Base-by-base conservation (phyloP, 2,113 vertebrate genomes). In the Circaetus gallicus region DNA sequence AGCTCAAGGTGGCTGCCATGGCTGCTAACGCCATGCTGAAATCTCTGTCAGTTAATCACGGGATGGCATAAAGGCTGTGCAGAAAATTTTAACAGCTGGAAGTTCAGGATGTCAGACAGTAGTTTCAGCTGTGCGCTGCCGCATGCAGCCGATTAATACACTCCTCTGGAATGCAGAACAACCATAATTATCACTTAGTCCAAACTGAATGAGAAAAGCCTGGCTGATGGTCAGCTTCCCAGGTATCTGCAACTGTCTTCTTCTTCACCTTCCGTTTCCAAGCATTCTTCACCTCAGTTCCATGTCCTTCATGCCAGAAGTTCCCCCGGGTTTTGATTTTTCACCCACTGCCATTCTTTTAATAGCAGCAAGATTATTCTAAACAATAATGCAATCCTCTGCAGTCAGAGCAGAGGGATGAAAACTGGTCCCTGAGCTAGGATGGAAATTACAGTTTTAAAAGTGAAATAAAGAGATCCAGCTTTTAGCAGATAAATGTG, bases 51-150 rank as follows among this genome's bases (percentile, higher is more conserved):
- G 90, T 87, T 67, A 86, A 49, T 88, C 58, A 93, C 0, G 1
- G 29, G 43, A 16, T 67, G 50, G 43, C 67, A 83, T 58, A 86
- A n/a, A 70, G 32, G 10, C 34, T 62, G 45, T 13, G 38, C 52
- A 93, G 63, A 94, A 93, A 77, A 93, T 58, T 63, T 49, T 70
- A 89, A 59, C 71, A 93, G 45, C 63, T 96, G 82, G 52, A 85
- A 90, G 50, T 78, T 90, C 63, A 86, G 55, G 16, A 50, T 93
- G n/a, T 52, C 76, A 88, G 78, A 34, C 70, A 88, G 71, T 7
- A 66, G 59, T 73, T 96, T 94, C 85, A 92, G 82, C 34, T 96
- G 71, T 83, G 62, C 2, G 0, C 16, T 96, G 71, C 58, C 1
- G 3, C 58, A 82, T 49, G 62, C 17, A 73, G n/a, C 38, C 0